A percentile compares a stretch with the other conserved stretches of the same genome.
phyloP scores from a whole-genome alignment of 2,888 invertebrate species.

The Cephonodes hylas region DNA sequence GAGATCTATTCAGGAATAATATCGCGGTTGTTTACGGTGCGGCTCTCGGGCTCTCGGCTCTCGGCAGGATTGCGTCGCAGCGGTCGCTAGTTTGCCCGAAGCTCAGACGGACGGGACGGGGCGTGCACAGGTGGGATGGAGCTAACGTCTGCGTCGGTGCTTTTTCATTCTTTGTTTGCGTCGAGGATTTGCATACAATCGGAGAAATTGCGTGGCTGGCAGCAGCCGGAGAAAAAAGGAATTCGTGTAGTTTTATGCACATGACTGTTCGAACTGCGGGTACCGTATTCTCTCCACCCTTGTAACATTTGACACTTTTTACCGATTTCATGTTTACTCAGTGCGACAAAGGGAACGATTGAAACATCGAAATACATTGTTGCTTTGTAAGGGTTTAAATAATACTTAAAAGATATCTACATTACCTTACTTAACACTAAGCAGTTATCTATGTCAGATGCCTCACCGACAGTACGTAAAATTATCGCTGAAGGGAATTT shows the following conservation, averaged over 20 bases:
- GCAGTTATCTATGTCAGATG: too few relatives aligned
- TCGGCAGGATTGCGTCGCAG: constrained; percentile 49
- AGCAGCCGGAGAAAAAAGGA: constrained; percentile 58
- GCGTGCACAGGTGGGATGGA: constrained; percentile 59
- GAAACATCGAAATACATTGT: not conserved
- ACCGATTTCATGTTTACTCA: not conserved
- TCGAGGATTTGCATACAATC: constrained; percentile 77
- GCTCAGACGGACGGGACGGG: constrained; percentile 49
- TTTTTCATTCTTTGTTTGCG: constrained; percentile 77
- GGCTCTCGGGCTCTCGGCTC: constrained; percentile 48
- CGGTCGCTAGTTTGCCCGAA: constrained; percentile 50
- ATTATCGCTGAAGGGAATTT: too few relatives aligned
- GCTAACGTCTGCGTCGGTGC: constrained; percentile 66
- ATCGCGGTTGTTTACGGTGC: constrained; percentile 59
- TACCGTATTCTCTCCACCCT: constrained; percentile 36
- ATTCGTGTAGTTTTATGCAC: constrained; percentile 65
- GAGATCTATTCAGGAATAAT: constrained; percentile 71
- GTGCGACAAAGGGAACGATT: too few relatives aligned
- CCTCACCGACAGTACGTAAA: too few relatives aligned
- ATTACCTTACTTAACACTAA: too few relatives aligned
- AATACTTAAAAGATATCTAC: too few relatives aligned
- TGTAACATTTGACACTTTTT: not conserved
- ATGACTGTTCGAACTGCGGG: constrained; percentile 47
- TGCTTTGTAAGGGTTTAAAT: too few relatives aligned
- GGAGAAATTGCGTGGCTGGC: constrained; percentile 73